Conservation (phyloP, 2,888 invertebrate genomes). For the Nysson spinosus region DNA sequence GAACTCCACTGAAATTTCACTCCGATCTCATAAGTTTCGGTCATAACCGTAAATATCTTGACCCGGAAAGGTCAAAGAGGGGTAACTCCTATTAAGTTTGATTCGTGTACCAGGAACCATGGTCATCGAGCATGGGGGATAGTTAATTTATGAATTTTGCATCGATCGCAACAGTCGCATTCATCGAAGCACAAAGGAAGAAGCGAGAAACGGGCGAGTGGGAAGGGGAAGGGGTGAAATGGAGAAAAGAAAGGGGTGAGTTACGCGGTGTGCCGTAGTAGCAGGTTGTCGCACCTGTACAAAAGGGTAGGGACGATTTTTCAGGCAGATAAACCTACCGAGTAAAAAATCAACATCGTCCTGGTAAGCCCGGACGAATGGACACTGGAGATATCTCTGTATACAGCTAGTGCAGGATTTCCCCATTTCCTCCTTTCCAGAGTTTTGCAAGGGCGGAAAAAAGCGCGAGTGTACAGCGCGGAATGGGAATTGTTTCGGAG, state of each 20-base stretch:
- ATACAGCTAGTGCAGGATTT: constrained; percentile 43
- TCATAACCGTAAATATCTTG: too few relatives aligned
- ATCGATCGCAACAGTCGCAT: constrained; percentile 52
- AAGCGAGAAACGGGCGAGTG: constrained; percentile 5
- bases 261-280: constrained; percentile 24
- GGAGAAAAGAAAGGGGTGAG: constrained; percentile 9
- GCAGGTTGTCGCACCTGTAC: constrained; percentile 40
- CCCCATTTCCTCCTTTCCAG: constrained; percentile 44
- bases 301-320: constrained; percentile 54
- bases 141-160: constrained; percentile 56
- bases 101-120: background rate
- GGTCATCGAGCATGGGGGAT: constrained; percentile 18
- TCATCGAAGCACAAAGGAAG: constrained; percentile 38
- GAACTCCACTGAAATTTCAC: too few relatives aligned
- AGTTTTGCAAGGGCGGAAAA: constrained; percentile 25
- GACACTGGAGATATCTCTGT: constrained; percentile 42
- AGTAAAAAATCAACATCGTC: constrained; percentile 56
- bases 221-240: background rate
- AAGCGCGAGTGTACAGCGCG: constrained; percentile 5
- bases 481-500: constrained; percentile 43
- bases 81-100: background rate
- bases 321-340: constrained; percentile 55
- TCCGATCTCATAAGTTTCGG: too few relatives aligned
- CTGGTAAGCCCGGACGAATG: constrained; percentile 39
- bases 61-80: background rate